Evolutionary conservation across 2,113 vertebrate genomes (phyloP), one percentile per base, ranked within the genome.

Genomic region (Oryzias woworae): DNA sequence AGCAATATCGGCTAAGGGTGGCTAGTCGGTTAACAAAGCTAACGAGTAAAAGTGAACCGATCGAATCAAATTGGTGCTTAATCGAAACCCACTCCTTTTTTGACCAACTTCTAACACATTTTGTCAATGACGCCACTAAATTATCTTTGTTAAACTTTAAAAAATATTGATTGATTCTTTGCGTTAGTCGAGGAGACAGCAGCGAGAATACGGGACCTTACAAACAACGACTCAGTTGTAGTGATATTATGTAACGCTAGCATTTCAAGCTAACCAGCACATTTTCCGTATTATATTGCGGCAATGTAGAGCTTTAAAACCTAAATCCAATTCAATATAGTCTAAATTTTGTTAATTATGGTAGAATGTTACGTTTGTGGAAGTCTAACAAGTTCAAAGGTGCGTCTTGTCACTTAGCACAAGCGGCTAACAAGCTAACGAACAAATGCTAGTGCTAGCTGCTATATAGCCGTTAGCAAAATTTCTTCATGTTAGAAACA

Each of bases 191-290:
- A 78, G 55, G 65, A 83, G 81, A 69, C 56, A 62, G 44, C 20
- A 62, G 54, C 49, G 47, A 24, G 20, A n/a, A 53, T 50, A 55
- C 44, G 47, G 59, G 41, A 5, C 66, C 55, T 50, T 73, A 72
- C 45, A 36, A 36, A 73, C 71, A 66, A 72, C 78, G 78, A 59
- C 80, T 62, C 65, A 79, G 67, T 83, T 58, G 66, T 47, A 41
- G 51, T 58, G 54, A 82, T 53, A 90, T 90, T 90, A 90, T 90
- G 87, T 90, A 90, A 89, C 82, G 65, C 36, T 61, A 72, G 46
- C 53, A 49, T 41, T 12, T 26, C 24, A 75, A 70, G 64, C 70
- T 49, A 75, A 61, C 14, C 55, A 75, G 58, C 53, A 64, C 56
- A 14, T n/a, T 36, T 52, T 42, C 20, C 23, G n/a, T 8, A 2